Evolutionary conservation across 2,888 invertebrate species (phyloP), one percentile per base, ranked within the genome.

Genomic region (Hermaeophaga mercurialis): DNA sequence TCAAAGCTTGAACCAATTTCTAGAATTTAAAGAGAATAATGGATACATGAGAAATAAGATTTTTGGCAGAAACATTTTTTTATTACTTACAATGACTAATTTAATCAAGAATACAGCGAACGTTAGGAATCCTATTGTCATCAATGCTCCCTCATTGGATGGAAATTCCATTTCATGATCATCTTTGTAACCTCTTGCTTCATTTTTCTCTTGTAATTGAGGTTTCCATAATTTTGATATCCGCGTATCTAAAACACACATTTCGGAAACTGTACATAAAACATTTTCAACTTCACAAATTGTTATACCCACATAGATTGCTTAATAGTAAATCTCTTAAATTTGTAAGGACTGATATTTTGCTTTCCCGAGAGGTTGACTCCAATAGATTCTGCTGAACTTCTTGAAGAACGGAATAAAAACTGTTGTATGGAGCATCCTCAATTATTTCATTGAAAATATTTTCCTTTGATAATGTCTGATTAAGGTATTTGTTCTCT

Each of bases 61-160:
- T n/a, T n/a, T n/a, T n/a, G n/a, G n/a, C n/a, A n/a, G n/a, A n/a
- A n/a, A n/a, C n/a, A n/a, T 9, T 9, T 15, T 9, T 1, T n/a
- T 18, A 43, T 41, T 26, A 76, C 81, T 81, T 81, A 91, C 91
- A 83, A 91, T 80, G 26, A 92, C 89, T 26, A 92, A 79, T 78
- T 91, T 91, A 46, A 93, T 88, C 52, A 92, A 82, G 71, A 90
- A 92, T 4, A 91, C 91, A 0, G 91, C 91, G 75, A 92, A 91
- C 0, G 91, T 91, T 7, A 93, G 80, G 74, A 92, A 91, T 15
- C 90, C 89, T 63, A 93, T 89, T 28, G 90, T 88, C 84, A 92
- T 86, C 46, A 93, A 79, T 0, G 92, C 87, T 39, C 89, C 87
- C 78, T 91, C 91, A 3, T 88, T 82, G 0, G 91, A 90, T 8